Conservation (phyloP, 2,888 invertebrate genomes). For the Eupithecia vulgata region DNA sequence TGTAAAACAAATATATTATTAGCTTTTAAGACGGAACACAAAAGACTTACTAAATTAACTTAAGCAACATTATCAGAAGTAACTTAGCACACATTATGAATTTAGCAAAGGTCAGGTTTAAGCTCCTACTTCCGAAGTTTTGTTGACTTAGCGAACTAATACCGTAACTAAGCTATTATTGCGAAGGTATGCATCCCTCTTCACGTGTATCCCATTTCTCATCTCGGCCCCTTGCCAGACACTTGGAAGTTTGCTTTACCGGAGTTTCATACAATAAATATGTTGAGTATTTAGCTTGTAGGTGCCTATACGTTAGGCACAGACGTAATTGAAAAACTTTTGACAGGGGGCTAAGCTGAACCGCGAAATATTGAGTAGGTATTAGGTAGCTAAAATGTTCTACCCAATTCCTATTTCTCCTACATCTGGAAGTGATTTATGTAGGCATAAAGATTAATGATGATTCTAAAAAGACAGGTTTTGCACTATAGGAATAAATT, state of each 20-base stretch:
- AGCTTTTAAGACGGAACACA: no score
- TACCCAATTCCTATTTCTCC: neutral
- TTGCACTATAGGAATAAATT: no score
- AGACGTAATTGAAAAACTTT: slow-evolving; percentile 80
- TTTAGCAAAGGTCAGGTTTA: neutral
- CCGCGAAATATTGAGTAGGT: slow-evolving; percentile 47
- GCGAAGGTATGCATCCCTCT: slow-evolving; percentile 20
- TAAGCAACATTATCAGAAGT: slow-evolving; percentile 4
- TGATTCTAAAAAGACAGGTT: no score
- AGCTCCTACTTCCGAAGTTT: neutral
- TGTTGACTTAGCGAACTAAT: slow-evolving; percentile 7
- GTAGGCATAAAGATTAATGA: neutral
- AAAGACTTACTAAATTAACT: no score
- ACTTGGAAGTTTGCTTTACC: slow-evolving; percentile 42
- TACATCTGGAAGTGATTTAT: neutral
- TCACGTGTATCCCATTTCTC: slow-evolving; percentile 26
- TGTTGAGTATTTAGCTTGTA: slow-evolving; percentile 56
- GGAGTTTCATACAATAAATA: slow-evolving; percentile 69
- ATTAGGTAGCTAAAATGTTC: neutral
- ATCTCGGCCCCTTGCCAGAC: slow-evolving; percentile 35
- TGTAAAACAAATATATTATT: no score
- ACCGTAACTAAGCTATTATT: slow-evolving; percentile 6
- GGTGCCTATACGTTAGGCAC: slow-evolving; percentile 57
- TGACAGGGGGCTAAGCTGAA: slow-evolving; percentile 69
- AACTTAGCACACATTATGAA: neutral